Evolutionary conservation across 1,140 invertebrate genomes (phyloP).

Genomic region (Dreissena rostriformis): DNA sequence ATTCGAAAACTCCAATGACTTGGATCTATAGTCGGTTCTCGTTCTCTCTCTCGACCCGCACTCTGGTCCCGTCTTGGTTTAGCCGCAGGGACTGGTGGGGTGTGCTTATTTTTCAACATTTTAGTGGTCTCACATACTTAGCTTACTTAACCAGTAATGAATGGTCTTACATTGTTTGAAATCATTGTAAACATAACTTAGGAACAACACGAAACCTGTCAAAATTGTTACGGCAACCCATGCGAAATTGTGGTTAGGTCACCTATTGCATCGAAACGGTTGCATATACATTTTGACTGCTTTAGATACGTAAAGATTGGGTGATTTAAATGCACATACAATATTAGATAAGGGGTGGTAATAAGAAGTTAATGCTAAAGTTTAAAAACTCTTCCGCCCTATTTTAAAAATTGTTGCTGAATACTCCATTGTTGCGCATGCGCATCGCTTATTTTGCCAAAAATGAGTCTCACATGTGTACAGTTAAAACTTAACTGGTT

Average conservation of each 20-base stretch:
- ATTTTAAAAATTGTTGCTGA: slow-evolving; percentile 57
- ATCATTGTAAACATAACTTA: slow-evolving; percentile 13
- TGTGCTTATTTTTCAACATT: slow-evolving; percentile 65
- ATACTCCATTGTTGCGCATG: slow-evolving; percentile 56
- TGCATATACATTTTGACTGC: slow-evolving; percentile 19
- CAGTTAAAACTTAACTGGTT: no score
- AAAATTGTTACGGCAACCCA: slow-evolving; percentile 25
- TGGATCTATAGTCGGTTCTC: slow-evolving; percentile 59
- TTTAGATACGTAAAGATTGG: slow-evolving; percentile 8
- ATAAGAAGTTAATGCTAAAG: not conserved
- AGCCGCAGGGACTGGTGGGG: slow-evolving; percentile 59
- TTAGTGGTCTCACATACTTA: slow-evolving; percentile 28
- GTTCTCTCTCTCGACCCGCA: slow-evolving; percentile 47
- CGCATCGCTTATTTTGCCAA: slow-evolving; percentile 24
- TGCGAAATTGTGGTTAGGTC: slow-evolving; percentile 14
- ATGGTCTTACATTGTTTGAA: slow-evolving; percentile 28
- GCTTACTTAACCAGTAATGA: slow-evolving; percentile 9
- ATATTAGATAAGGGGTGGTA: not conserved
- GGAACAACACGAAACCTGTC: not conserved
- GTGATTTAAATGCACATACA: slow-evolving; percentile 21
- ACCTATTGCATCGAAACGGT: slow-evolving; percentile 23
- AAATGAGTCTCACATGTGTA: not conserved
- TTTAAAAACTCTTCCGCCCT: slow-evolving; percentile 57
- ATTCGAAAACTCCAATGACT: slow-evolving; percentile 78
- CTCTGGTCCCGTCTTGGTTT: slow-evolving; percentile 44